A percentile compares a stretch with the other conserved stretches of the same genome.
Conservation (phyloP, 1,140 invertebrate genomes). For the Nasonia vitripennis region DNA sequence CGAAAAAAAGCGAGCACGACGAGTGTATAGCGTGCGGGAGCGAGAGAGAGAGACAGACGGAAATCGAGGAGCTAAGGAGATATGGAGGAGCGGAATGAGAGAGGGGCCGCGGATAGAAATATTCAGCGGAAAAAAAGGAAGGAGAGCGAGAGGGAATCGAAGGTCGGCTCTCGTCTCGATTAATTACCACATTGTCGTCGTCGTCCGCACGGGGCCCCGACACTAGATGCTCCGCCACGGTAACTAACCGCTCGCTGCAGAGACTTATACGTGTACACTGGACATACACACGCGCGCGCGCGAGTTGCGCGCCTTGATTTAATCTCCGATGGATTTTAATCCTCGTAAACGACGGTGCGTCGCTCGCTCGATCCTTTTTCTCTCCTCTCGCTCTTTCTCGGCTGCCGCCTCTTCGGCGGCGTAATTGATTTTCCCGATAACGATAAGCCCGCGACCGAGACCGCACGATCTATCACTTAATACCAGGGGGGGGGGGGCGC, state of each 20-base stretch:
- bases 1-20: conserved; percentile 59
- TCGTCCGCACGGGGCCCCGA: conserved; percentile 53
- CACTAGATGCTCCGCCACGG: conserved; percentile 68
- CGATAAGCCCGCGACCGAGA: conserved; percentile 40
- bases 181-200: conserved; percentile 76
- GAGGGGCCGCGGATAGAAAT: conserved; percentile 48
- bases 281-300: conserved; percentile 18
- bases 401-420: conserved; percentile 38
- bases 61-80: background rate
- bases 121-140: conserved; percentile 54
- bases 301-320: conserved; percentile 64
- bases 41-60: conserved; percentile 24
- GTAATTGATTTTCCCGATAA: conserved; percentile 59
- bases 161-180: conserved; percentile 71
- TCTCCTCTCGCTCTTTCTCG: background rate
- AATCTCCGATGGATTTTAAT: conserved; percentile 65
- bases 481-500: background rate
- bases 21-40: background rate
- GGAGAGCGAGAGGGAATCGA: conserved; percentile 60
- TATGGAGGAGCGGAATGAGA: conserved; percentile 17
- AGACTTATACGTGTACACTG: conserved; percentile 18
- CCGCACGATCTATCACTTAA: conserved; percentile 42
- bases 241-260: conserved; percentile 57
- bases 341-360: conserved; percentile 55
- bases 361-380: background rate